phyloP scores from a whole-genome alignment of 2,888 invertebrate genomes.

The Lycia hirtaria region DNA sequence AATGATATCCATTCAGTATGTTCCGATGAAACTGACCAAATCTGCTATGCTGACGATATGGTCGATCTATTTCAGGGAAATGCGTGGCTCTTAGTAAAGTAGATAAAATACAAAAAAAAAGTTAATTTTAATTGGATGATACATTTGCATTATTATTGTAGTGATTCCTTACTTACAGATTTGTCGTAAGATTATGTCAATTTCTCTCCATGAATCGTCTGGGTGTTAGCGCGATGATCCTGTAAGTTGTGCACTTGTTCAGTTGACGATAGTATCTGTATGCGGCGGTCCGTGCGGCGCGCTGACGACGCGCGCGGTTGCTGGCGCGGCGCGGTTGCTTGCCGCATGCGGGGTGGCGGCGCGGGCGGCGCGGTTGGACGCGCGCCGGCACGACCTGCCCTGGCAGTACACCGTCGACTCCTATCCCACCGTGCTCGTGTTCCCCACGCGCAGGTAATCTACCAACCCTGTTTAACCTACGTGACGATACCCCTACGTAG shows the following conservation, averaged over 20 bases:
- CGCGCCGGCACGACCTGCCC: slow-evolving; percentile 93
- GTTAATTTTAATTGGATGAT: too few relatives aligned
- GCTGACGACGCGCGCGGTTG: slow-evolving; percentile 88
- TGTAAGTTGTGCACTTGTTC: too few relatives aligned
- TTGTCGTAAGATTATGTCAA: neutral
- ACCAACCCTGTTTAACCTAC: neutral
- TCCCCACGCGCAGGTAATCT: slow-evolving; percentile 89
- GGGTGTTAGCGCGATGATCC: neutral
- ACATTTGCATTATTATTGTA: too few relatives aligned
- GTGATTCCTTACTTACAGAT: neutral
- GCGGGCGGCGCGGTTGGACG: slow-evolving; percentile 90
- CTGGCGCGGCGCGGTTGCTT: slow-evolving; percentile 87
- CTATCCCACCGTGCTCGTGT: slow-evolving; percentile 93
- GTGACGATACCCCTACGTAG: too few relatives aligned
- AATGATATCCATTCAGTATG: neutral
- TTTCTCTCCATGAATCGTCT: neutral
- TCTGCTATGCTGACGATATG: neutral
- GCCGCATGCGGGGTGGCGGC: slow-evolving; percentile 69
- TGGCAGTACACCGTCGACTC: slow-evolving; percentile 93
- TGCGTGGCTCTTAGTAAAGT: neutral
- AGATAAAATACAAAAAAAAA: too few relatives aligned
- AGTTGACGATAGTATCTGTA: slow-evolving; percentile 90
- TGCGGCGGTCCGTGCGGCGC: slow-evolving; percentile 92
- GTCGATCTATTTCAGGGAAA: neutral
- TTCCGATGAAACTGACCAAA: neutral